Evolutionary conservation across 1,140 invertebrate species (phyloP).

Genomic region (Galleria mellonella): DNA sequence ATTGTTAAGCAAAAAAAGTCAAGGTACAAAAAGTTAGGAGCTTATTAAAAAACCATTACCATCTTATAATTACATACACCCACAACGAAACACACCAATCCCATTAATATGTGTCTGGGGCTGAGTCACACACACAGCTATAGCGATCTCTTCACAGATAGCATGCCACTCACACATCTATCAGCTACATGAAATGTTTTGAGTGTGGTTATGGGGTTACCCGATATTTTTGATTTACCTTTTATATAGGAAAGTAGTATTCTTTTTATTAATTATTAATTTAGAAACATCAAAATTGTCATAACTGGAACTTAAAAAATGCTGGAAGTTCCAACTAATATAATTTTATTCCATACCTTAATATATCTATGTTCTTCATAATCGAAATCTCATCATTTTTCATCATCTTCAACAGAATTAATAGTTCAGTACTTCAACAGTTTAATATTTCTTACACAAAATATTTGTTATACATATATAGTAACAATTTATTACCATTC

Average conservation of each 20-base stretch:
- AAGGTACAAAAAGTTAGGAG: conserved; percentile 27
- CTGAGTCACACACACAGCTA: conserved; percentile 27
- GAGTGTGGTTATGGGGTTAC: conserved; percentile 13
- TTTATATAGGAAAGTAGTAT: background rate
- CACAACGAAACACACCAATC: conserved; percentile 49
- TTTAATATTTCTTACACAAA: too few relatives aligned
- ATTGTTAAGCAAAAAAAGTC: conserved; percentile 9
- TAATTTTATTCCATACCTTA: too few relatives aligned
- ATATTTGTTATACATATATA: too few relatives aligned
- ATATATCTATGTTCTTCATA: too few relatives aligned
- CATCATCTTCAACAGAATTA: too few relatives aligned
- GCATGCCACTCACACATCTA: too few relatives aligned
- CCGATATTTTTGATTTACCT: background rate
- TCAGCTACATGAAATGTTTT: conserved; percentile 1
- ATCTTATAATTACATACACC: conserved; percentile 59
- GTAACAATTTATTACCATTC: too few relatives aligned
- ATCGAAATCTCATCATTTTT: too few relatives aligned
- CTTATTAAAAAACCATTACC: conserved; percentile 64
- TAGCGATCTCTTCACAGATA: background rate
- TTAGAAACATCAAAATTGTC: too few relatives aligned
- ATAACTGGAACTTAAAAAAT: too few relatives aligned
- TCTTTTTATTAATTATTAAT: background rate
- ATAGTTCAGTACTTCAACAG: too few relatives aligned
- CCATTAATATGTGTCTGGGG: conserved; percentile 53
- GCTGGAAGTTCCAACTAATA: too few relatives aligned